These are phyloP conservation scores for Andrena camellia DNA, from an alignment of 2,888 invertebrate genomes.

Conservation along the genomic window DNA sequence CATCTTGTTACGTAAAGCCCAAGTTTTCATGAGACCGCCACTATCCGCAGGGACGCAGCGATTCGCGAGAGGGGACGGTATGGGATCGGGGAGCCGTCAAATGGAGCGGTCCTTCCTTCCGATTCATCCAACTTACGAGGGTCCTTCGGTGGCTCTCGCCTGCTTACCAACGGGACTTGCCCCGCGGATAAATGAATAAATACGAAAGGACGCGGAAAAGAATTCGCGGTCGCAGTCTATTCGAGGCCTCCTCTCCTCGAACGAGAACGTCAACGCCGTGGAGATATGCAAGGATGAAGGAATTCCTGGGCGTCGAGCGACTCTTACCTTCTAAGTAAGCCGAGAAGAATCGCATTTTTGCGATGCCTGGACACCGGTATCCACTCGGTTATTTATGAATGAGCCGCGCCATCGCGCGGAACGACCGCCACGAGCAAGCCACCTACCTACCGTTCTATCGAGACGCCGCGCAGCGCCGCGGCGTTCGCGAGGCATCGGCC, in stretches of 20 bases:
- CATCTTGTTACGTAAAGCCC: constrained; percentile 84
- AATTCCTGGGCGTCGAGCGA: constrained; percentile 8
- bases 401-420: constrained; percentile 47
- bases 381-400: constrained; percentile 54
- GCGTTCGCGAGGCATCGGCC: neutral
- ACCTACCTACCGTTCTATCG: constrained; percentile 38
- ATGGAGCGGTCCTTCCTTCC: neutral
- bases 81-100: neutral
- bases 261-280: neutral
- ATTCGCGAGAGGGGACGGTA: constrained; percentile 43
- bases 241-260: constrained; percentile 1
- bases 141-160: no score
- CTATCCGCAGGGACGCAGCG: constrained; percentile 53
- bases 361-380: constrained; percentile 33
- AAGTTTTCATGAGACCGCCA: constrained; percentile 78
- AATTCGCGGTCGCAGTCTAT: constrained; percentile 1
- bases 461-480: constrained; percentile 19
- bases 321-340: constrained; percentile 11
- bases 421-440: constrained; percentile 26
- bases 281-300: constrained; percentile 7
- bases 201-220: neutral
- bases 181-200: neutral
- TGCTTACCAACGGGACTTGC: neutral
- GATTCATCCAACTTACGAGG: neutral
- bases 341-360: constrained; percentile 46